Conservation (phyloP, 2,113 vertebrate genomes). For the Mirza zaza region DNA sequence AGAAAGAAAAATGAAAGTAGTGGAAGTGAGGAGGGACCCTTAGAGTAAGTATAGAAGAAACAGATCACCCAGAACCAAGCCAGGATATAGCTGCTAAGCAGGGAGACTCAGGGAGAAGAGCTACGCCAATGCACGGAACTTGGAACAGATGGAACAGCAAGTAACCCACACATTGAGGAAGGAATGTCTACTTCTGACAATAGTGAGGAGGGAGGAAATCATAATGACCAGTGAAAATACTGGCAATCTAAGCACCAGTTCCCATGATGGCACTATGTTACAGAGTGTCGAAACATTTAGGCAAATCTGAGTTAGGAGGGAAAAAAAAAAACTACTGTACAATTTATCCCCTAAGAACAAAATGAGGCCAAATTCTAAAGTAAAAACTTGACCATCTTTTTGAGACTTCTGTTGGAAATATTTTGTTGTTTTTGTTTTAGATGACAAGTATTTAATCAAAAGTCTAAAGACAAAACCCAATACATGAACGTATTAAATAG, state of each 20-base stretch:
- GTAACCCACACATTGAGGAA: conserved; percentile 56
- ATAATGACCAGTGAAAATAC: conserved; percentile 46
- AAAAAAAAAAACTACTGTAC: not conserved
- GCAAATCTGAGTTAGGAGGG: conserved; percentile 41
- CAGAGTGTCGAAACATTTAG: not conserved
- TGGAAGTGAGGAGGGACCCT: conserved; percentile 22
- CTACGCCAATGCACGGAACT: conserved; percentile 40
- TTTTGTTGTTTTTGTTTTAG: conserved; percentile 37
- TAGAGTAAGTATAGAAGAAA: conserved; percentile 62
- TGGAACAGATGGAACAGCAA: conserved; percentile 39
- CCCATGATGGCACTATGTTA: conserved; percentile 26
- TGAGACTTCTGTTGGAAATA: conserved; percentile 43
- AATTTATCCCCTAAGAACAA: conserved; percentile 18
- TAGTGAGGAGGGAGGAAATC: conserved; percentile 50
- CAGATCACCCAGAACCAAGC: conserved; percentile 50
- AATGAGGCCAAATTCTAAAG: conserved; percentile 61
- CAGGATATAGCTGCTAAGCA: conserved; percentile 33
- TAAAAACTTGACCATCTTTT: conserved; percentile 16
- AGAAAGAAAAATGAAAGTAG: conserved; percentile 62
- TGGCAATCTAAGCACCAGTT: not conserved
- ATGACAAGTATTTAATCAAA: not conserved
- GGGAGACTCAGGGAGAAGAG: conserved; percentile 30
- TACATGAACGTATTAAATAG: conserved; percentile 43
- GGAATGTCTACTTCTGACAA: not conserved
- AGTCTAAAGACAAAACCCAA: conserved; percentile 19